A percentile compares a stretch with the other conserved stretches of the same genome.
Evolutionary conservation across 1,140 invertebrate species (phyloP).

Genomic region (Eriocheir sinensis): DNA sequence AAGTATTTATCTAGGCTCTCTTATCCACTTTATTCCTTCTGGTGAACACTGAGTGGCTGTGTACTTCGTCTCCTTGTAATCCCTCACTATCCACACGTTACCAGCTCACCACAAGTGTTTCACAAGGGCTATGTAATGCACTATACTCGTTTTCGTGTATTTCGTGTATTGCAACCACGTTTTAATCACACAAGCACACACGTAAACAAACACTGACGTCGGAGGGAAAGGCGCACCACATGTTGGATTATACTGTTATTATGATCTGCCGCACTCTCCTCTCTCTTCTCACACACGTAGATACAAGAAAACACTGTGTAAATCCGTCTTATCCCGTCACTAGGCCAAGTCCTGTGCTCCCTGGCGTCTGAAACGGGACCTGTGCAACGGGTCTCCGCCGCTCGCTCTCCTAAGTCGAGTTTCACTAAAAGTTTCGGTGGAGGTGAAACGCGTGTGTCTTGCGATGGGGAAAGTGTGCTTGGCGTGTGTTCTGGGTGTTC

Average conservation of each 20-base stretch:
- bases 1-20: too few species aligned
- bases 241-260: neutral
- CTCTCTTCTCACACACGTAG: neutral
- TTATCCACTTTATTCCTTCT: too few species aligned
- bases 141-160: neutral
- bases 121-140: too few species aligned
- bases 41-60: too few species aligned
- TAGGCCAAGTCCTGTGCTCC: conserved; percentile 69
- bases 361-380: conserved; percentile 64
- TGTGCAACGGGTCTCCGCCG: conserved; percentile 34
- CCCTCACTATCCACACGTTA: too few species aligned
- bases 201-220: neutral
- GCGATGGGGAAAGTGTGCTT: neutral
- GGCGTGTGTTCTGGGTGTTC: neutral
- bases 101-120: too few species aligned
- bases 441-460: neutral
- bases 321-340: conserved; percentile 57
- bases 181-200: neutral
- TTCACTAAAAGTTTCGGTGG: conserved; percentile 36
- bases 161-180: neutral
- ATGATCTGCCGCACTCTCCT: neutral
- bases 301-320: neutral
- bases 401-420: conserved; percentile 45
- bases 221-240: neutral
- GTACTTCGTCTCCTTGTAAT: too few species aligned